Conservation (phyloP, 2,888 invertebrate genomes). For the Hetaerina titia region DNA sequence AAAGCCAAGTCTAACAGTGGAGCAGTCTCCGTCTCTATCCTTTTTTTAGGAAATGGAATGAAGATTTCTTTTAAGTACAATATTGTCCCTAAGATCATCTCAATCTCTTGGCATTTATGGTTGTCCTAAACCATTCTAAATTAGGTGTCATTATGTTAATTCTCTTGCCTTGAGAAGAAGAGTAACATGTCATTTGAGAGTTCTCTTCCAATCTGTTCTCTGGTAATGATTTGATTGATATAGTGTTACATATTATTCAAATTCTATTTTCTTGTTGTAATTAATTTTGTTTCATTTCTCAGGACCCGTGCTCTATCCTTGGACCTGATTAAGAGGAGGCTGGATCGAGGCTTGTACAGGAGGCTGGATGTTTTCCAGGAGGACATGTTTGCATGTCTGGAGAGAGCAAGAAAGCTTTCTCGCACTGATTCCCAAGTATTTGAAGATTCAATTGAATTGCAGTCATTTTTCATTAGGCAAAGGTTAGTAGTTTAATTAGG, state of each 20-base stretch:
- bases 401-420: constrained; percentile 90
- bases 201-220: too few relatives aligned
- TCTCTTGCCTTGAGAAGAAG: too few relatives aligned
- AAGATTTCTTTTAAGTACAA: too few relatives aligned
- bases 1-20: not conserved
- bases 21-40: not conserved
- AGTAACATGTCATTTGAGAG: too few relatives aligned
- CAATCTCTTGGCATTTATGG: too few relatives aligned
- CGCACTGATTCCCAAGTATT: constrained; percentile 96
- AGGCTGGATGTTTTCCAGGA: constrained; percentile 97
- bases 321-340: constrained; percentile 94
- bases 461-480: constrained; percentile 90
- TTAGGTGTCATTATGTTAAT: too few relatives aligned
- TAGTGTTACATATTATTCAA: too few relatives aligned
- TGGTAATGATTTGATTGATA: too few relatives aligned
- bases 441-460: constrained; percentile 96
- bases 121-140: too few relatives aligned
- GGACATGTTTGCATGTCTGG: constrained; percentile 96
- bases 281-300: constrained; percentile 71
- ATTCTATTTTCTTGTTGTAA: constrained; percentile 57
- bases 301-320: constrained; percentile 91
- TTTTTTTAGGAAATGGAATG: not conserved
- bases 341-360: constrained; percentile 95
- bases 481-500: constrained; percentile 71
- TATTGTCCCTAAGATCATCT: not conserved